Evolutionary conservation across 2,888 invertebrate species (phyloP), one percentile per base, ranked within the genome.

Genomic region (Leptopilina myrica): DNA sequence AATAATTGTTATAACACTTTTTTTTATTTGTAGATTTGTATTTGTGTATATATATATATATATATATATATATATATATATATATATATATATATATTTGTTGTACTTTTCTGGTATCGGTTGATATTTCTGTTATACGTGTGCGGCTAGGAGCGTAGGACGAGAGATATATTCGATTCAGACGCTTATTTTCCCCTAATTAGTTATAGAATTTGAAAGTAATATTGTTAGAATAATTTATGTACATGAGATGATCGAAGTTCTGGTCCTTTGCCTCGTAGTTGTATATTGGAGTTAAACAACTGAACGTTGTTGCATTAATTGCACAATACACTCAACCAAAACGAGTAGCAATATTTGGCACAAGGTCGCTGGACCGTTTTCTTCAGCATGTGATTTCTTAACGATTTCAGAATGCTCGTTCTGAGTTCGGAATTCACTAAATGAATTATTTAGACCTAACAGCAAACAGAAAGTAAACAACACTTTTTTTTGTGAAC

Each of bases 331-430:
- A 20, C 9, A 9, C 56, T 73, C 9, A 65, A 64, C 64, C 80
- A 78, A 86, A 85, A 84, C 82, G 40, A 77, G 77, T 64, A 46
- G 76, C 84, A 83, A 85, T 85, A 90, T 89, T 88, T 81, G 84
- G 89, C 84, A 87, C 90, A 90, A 90, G 90, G 90, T 88, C 86
- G 85, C 80, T 85, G 86, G 84, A 86, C 83, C 85, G 82, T 85
- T 86, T 84, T 83, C 73, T 40, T 40, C 78, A 76, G 77, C 20
- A 82, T 75, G 46, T 69, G 20, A 64, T 81, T 85, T 87, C 84
- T 84, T 84, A 85, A 86, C 81, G 77, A 79, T 75, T 77, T 78
- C 49, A 26, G 76, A 79, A 78, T 64, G 67, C 76, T 46, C 15
- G 15, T 59, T n/a, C 26, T 40, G 56, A 53, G 53, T 69, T 33